Percentiles rank a stretch among this genome's conserved stretches.
Conservation (phyloP, 2,797 vertebrate genomes). For the Cyprinodon diabolis region DNA sequence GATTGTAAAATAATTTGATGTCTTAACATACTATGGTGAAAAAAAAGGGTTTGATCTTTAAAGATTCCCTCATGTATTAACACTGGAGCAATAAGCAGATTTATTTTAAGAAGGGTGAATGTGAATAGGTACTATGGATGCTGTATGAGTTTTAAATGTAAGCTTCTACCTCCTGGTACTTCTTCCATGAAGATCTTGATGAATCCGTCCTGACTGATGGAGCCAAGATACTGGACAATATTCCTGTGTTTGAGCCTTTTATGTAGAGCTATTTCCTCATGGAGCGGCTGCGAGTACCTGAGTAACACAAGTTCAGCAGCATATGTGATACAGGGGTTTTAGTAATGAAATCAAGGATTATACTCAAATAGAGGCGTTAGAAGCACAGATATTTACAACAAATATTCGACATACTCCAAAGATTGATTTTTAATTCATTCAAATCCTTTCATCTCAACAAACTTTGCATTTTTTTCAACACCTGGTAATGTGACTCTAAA, state of each 20-base stretch:
- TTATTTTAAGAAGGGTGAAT: neutral
- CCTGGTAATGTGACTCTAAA: no score
- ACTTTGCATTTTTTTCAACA: neutral
- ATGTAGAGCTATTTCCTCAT: slow-evolving; percentile 92
- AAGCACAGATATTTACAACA: neutral
- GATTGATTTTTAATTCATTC: neutral
- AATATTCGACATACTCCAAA: neutral
- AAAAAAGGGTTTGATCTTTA: neutral
- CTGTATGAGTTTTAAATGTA: neutral
- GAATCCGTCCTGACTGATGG: slow-evolving; percentile 88
- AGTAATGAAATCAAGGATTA: neutral
- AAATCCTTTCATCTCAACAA: neutral
- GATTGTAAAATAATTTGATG: neutral
- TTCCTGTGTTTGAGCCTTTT: slow-evolving; percentile 91
- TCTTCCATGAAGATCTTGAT: slow-evolving; percentile 98
- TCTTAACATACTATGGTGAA: neutral
- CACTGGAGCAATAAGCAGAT: neutral
- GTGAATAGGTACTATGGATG: neutral
- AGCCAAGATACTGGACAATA: slow-evolving; percentile 93
- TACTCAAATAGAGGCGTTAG: neutral
- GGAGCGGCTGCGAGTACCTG: slow-evolving; percentile 91
- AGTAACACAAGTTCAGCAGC: neutral
- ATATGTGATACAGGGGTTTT: neutral
- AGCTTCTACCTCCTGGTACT: slow-evolving; percentile 89
- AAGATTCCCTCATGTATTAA: neutral